Evolutionary conservation across 2,113 vertebrate species (phyloP).

Genomic region (Entelurus aequoreus): DNA sequence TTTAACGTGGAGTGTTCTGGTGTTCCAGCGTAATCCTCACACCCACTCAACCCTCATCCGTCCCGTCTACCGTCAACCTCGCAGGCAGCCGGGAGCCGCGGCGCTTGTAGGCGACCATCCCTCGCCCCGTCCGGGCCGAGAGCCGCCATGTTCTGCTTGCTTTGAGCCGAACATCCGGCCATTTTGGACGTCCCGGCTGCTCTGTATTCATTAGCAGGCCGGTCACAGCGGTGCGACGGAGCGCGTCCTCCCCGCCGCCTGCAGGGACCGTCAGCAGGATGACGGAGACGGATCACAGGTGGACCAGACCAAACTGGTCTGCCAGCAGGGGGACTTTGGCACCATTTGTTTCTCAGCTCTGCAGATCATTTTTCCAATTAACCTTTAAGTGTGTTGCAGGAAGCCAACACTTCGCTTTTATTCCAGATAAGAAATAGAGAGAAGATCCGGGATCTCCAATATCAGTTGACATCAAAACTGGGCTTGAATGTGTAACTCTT

Average conservation of each 20-base stretch:
- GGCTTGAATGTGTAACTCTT: too few relatives aligned
- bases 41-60: conserved; percentile 28
- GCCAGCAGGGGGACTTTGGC: conserved; percentile 60
- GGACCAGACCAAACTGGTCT: conserved; percentile 73
- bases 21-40: conserved; percentile 21
- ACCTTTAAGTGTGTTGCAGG: conserved; percentile 77
- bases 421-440: conserved; percentile 19
- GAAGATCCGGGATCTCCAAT: conserved; percentile 4
- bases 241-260: conserved; percentile 67
- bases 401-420: conserved; percentile 21
- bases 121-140: conserved; percentile 55
- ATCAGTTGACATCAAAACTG: not conserved
- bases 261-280: conserved; percentile 66
- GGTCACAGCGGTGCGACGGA: conserved; percentile 58
- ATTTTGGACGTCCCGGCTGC: conserved; percentile 53
- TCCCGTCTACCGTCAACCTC: conserved; percentile 27
- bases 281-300: conserved; percentile 88
- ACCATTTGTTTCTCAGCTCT: conserved; percentile 71
- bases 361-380: conserved; percentile 97
- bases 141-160: conserved; percentile 59
- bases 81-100: conserved; percentile 30
- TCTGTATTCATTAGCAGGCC: conserved; percentile 64
- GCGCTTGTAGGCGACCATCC: conserved; percentile 59
- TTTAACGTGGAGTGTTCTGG: not conserved
- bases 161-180: conserved; percentile 63